phyloP scores from a whole-genome alignment of 1,140 invertebrate species.

The Melipona quadrifasciata region DNA sequence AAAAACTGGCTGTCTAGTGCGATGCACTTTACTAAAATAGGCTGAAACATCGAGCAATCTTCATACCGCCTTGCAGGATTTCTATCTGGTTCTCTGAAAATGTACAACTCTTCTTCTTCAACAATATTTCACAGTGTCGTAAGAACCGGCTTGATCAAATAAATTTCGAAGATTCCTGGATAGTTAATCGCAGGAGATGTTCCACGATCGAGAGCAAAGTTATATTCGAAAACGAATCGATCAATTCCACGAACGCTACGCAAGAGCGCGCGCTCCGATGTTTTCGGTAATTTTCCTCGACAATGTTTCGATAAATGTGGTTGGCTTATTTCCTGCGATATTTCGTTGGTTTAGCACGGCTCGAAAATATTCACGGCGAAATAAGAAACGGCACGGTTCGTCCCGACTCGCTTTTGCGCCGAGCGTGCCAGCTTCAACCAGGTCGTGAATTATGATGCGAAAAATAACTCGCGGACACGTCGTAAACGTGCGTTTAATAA shows the following conservation, averaged over 20 bases:
- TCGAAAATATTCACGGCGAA: slow-evolving; percentile 34
- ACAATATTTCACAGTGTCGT: neutral
- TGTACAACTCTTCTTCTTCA: neutral
- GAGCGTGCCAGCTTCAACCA: neutral
- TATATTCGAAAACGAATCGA: neutral
- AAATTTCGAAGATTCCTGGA: neutral
- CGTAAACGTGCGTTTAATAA: slow-evolving; percentile 38
- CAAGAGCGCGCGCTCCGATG: neutral
- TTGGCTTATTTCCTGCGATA: slow-evolving; percentile 28
- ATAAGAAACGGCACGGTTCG: slow-evolving; percentile 24
- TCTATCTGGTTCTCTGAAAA: neutral
- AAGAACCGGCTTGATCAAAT: neutral
- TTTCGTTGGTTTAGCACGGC: neutral
- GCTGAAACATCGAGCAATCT: neutral
- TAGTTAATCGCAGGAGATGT: neutral
- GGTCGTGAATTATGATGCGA: slow-evolving; percentile 5
- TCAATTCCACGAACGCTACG: neutral
- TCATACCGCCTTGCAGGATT: neutral
- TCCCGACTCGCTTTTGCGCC: neutral
- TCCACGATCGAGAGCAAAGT: neutral
- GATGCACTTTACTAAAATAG: neutral
- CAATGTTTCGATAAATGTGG: slow-evolving; percentile 2
- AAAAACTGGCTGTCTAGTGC: too few species aligned
- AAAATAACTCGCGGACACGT: slow-evolving; percentile 6
- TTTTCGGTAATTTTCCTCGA: slow-evolving; percentile 21